Conservation (phyloP, 2,888 invertebrate genomes). For the Stenolophus ochropezus region DNA sequence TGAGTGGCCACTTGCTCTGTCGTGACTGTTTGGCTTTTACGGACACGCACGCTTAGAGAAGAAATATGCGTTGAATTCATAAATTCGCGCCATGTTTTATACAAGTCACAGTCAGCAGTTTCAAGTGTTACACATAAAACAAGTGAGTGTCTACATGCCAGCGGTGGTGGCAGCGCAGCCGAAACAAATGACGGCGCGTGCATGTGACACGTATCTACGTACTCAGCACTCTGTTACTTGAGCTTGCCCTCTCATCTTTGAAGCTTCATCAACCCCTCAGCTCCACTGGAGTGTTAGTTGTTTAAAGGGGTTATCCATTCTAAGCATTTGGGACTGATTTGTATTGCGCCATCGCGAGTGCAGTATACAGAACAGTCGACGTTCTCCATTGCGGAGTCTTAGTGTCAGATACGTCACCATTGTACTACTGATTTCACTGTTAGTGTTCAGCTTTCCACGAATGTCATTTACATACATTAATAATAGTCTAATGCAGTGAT, state of each 20-base stretch:
- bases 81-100: conserved; percentile 50
- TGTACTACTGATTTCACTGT: no score
- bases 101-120: conserved; percentile 56
- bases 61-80: conserved; percentile 46
- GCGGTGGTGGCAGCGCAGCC: not conserved
- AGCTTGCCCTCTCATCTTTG: conserved; percentile 17
- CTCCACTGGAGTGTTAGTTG: conserved; percentile 7
- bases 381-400: no score
- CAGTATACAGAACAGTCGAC: no score
- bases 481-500: no score
- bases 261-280: conserved; percentile 17
- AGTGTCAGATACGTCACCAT: no score
- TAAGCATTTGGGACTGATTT: not conserved
- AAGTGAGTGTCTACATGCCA: conserved; percentile 40
- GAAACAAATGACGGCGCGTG: conserved; percentile 37
- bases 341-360: no score
- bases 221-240: conserved; percentile 30
- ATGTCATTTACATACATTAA: no score
- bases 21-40: conserved; percentile 27
- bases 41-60: conserved; percentile 19
- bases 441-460: no score
- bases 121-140: conserved; percentile 58
- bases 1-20: conserved; percentile 8
- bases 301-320: not conserved
- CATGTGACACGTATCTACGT: conserved; percentile 38